Base-by-base conservation (phyloP, 2,888 invertebrate genomes). In the Conops quadrifasciatus region DNA sequence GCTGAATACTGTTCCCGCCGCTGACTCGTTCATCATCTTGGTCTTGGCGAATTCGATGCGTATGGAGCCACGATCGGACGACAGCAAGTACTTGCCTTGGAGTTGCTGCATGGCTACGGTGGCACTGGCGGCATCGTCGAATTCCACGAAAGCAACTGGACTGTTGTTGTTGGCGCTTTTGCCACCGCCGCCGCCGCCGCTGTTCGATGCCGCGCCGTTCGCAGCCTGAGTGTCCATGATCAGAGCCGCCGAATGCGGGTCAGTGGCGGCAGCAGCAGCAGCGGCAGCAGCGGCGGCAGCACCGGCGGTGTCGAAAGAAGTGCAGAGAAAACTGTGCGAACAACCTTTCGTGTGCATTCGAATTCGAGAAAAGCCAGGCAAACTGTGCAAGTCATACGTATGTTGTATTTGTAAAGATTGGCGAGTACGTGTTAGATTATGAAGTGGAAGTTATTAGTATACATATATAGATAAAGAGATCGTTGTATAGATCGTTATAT, bases 41-140 rank as follows among this genome's bases (percentile, higher is more conserved):
- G 94, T 96, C 90, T 96, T 95, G 88, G 98, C 98, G 90, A 94
- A 98, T 90, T 98, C 98, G 88, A 98, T 97, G 87, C 97, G 93
- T 87, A 98, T 96, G 86, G 97, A 96, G 81, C 97, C 97, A 87
- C 97, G 94, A 86, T 95, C 95, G 79, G 97, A 97, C 87, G 96
- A 96, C 87, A 96, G 92, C 84, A 97, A 92, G 88, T 95, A 93
- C 87, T 95, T 95, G 87, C 98, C 98, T 88, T 98, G 97, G 83
- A 98, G 92, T 84, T 94, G 91, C 85, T 92, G 91, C 93, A 97
- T 92, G 83, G 97, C 97, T 84, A 94, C 92, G 85, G 94, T 91
- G 83, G 98, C 98, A 88, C 93, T 94, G 83, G 92, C 89, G 83
- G 96, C 91, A 89, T 95, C 95, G 89, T 93, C 92, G 90, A 95